A percentile compares a stretch with the other conserved stretches of the same genome.
These are phyloP conservation scores for Carterocephalus palaemon DNA, from an alignment of 2,888 invertebrate species.

Conservation along the genomic window DNA sequence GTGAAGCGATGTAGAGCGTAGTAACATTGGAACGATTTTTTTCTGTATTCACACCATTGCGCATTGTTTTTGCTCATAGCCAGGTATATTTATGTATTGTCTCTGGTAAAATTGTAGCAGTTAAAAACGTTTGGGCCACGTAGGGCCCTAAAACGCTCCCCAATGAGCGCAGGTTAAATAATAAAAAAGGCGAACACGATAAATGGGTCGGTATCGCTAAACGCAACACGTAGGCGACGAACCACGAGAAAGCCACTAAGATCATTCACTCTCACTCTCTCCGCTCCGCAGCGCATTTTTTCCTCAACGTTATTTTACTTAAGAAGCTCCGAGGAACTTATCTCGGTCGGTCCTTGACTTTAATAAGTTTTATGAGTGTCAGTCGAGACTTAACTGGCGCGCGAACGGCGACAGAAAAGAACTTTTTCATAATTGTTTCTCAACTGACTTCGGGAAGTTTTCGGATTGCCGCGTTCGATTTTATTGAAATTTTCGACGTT, in stretches of 20 bases:
- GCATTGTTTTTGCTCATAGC: no score
- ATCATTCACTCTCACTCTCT: conserved; percentile 68
- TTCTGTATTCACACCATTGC: no score
- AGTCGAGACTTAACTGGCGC: conserved; percentile 74
- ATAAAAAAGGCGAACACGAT: conserved; percentile 31
- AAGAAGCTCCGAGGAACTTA: conserved; percentile 74
- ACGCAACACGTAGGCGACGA: conserved; percentile 64
- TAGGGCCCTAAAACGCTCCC: no score
- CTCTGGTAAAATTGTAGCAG: conserved; percentile 25
- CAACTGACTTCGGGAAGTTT: conserved; percentile 57
- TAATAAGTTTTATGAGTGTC: conserved; percentile 79
- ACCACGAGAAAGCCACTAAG: conserved; percentile 35
- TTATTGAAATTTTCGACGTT: conserved; percentile 60
- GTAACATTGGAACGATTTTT: no score
- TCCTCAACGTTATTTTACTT: conserved; percentile 75
- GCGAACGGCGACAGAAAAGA: conserved; percentile 70
- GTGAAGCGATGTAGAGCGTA: conserved; percentile 8
- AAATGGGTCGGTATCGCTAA: conserved; percentile 49
- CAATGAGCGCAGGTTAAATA: conserved; percentile 30
- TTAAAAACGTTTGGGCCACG: conserved; percentile 24
- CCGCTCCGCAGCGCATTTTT: conserved; percentile 69
- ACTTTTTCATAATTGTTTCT: conserved; percentile 78
- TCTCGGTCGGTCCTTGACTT: conserved; percentile 78
- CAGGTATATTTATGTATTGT: no score
- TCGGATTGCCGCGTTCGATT: conserved; percentile 54